These are phyloP conservation scores for Drosophila prostipennis DNA, from an alignment of 2,888 invertebrate species.

Conservation along the genomic window DNA sequence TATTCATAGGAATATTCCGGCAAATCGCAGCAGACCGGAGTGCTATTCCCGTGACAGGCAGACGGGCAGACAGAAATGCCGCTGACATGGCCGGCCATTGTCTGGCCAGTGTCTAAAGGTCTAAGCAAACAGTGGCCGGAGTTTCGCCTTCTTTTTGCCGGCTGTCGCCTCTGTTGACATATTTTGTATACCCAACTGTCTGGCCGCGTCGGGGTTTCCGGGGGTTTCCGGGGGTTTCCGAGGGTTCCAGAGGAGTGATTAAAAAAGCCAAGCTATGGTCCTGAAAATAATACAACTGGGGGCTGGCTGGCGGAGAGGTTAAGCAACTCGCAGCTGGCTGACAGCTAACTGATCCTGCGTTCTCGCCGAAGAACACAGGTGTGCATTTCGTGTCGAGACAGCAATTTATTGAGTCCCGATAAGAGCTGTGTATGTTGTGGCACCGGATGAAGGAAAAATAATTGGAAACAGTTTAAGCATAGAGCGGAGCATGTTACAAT, in stretches of 20 bases:
- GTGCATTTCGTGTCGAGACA: conserved; percentile 41
- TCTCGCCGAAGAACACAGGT: conserved; percentile 30
- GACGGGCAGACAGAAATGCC: conserved; percentile 47
- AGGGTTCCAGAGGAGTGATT: conserved; percentile 54
- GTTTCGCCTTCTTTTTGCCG: conserved; percentile 41
- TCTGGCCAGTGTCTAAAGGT: conserved; percentile 63
- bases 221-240: conserved; percentile 1
- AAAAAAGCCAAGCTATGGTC: conserved; percentile 45
- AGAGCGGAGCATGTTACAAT: conserved; percentile 9
- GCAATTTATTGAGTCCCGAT: conserved; percentile 48
- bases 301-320: conserved; percentile 28
- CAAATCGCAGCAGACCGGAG: conserved; percentile 37
- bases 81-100: conserved; percentile 60
- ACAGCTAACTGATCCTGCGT: conserved; percentile 41
- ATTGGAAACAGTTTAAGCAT: conserved; percentile 42
- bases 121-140: conserved; percentile 50
- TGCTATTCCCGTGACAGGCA: conserved; percentile 35
- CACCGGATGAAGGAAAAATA: conserved; percentile 24
- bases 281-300: conserved; percentile 32
- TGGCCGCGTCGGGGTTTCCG: conserved; percentile 26
- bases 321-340: conserved; percentile 46
- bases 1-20: conserved; percentile 20
- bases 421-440: conserved; percentile 22
- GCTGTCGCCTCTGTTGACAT: conserved; percentile 40
- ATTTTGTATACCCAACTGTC: conserved; percentile 53